These are phyloP conservation scores for Ischnus inquisitorius DNA, from an alignment of 2,888 invertebrate genomes.

Conservation along the genomic window DNA sequence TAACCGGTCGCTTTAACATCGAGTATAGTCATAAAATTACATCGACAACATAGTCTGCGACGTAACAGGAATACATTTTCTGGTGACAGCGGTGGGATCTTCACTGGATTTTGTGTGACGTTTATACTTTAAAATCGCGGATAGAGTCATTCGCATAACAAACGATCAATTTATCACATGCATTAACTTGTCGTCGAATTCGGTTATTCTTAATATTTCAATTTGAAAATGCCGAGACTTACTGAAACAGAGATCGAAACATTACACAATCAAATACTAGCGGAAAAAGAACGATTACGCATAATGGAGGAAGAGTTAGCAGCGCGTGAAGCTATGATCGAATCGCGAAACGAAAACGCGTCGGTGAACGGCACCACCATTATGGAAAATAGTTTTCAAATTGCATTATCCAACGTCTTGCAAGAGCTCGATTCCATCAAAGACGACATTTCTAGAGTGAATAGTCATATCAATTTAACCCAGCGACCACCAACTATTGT, in stretches of 20 bases:
- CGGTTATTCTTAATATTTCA: not conserved
- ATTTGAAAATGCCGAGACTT: not conserved
- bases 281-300: not conserved
- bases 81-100: constrained; percentile 52
- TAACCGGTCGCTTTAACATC: not conserved
- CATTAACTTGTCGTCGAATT: no score
- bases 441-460: not conserved
- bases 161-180: not conserved
- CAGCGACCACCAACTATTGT: no score
- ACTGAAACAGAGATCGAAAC: not conserved
- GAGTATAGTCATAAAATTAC: no score
- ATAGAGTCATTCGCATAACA: not conserved
- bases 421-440: not conserved
- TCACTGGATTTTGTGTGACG: not conserved
- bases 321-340: not conserved
- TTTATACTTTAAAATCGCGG: not conserved
- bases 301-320: not conserved
- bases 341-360: not conserved
- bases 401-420: not conserved
- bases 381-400: not conserved
- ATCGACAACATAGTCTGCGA: not conserved
- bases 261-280: not conserved
- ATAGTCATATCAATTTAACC: no score
- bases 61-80: constrained; percentile 1
- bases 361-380: not conserved